Base-by-base conservation (phyloP, 2,113 vertebrate genomes). In the Leptobrachium leishanense region DNA sequence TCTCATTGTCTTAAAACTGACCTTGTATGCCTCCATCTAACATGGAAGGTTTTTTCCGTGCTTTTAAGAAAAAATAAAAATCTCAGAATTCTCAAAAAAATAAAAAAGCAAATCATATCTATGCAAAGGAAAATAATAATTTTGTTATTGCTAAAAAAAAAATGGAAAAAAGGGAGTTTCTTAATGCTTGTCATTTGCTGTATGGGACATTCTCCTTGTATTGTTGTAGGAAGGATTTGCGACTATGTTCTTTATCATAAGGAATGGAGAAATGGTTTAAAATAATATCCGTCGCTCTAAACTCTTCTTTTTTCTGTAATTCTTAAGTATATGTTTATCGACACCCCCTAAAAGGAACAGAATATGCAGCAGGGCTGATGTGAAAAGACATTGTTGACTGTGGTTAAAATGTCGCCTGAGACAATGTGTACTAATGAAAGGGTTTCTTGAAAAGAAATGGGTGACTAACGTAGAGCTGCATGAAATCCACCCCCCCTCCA, bases 111-210 rank as follows among this genome's bases (percentile, higher is more conserved):
- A 70, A 65, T 42, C 9, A 54, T 31, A 79, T 41, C 77, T 79
- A 79, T 79, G 77, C 77, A 79, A 79, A 15, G 41, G 42, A 77
- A 59, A 68, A 55, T 53, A 65, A 75, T 53, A 12, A 41, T 31
- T 6, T 68, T 43, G 41, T 15, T 68, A 43, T 43, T 68, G 66
- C 39, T 13, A 13, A 15, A 42, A 43, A 68, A 13, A 68, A 43
- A 59, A 13, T 59, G 55, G 55, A 12, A 15, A 59, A 54, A 59
- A 50, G 46, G 4, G 46, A 50, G 46, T 50, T 50, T 8, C 46
- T 50, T 50, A 50, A 50, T 50, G 46, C 4, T 50, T 50, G 8
- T 50, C 46, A 59, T 4, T 4, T 2, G 55, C 55, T 59, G 10
- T 59, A 59, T 59, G 6, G 55, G 55, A 15, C 9, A 59, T 3